Conservation (phyloP, 2,888 invertebrate genomes). For the Heliothis peltigera region DNA sequence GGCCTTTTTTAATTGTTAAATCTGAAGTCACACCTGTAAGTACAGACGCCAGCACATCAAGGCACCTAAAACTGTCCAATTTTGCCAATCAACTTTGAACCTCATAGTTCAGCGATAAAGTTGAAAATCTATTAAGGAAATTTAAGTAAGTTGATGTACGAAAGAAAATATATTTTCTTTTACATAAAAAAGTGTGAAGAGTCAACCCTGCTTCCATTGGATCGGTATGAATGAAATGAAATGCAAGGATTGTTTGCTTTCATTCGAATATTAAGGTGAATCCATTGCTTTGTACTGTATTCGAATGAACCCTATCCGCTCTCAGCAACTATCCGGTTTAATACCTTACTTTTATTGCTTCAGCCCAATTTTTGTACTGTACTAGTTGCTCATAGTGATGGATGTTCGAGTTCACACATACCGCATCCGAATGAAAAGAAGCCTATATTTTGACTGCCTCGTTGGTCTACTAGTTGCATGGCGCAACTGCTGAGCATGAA, state of each 20-base stretch:
- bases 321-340: slow-evolving; percentile 32
- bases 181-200: not conserved
- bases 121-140: too few relatives aligned
- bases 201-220: slow-evolving; percentile 61
- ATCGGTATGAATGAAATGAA: slow-evolving; percentile 71
- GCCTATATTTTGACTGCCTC: too few relatives aligned
- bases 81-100: too few relatives aligned
- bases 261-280: slow-evolving; percentile 72
- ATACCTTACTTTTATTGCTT: slow-evolving; percentile 35
- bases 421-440: too few relatives aligned
- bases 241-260: slow-evolving; percentile 75
- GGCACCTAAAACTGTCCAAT: too few relatives aligned
- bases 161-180: not conserved
- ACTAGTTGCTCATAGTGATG: slow-evolving; percentile 20
- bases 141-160: too few relatives aligned
- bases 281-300: slow-evolving; percentile 62
- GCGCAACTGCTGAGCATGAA: too few relatives aligned
- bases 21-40: too few relatives aligned
- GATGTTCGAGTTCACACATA: not conserved
- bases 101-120: too few relatives aligned
- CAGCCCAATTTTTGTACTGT: slow-evolving; percentile 26
- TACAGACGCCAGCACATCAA: too few relatives aligned
- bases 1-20: too few relatives aligned
- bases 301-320: slow-evolving; percentile 58
- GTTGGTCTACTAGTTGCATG: too few relatives aligned